phyloP scores from a whole-genome alignment of 1,140 invertebrate genomes.

The Scaptodrosophila lebanonensis region DNA sequence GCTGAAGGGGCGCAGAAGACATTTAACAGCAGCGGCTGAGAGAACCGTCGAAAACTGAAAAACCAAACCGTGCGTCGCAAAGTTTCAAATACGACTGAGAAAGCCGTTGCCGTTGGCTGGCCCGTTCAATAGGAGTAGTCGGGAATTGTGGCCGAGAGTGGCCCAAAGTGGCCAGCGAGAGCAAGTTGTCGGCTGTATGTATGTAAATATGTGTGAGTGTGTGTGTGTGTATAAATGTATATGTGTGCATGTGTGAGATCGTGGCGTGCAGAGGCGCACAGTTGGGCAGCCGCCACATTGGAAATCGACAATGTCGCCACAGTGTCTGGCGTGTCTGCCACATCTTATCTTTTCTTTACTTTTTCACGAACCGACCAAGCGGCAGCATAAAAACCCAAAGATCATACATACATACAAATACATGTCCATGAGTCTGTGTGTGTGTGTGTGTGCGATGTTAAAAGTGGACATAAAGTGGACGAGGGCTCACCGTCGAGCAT shows the following conservation, averaged over 20 bases:
- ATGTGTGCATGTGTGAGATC: constrained; percentile 4
- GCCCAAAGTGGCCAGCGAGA: constrained; percentile 17
- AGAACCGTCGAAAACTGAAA: constrained; percentile 31
- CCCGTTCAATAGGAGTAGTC: constrained; percentile 48
- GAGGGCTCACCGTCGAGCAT: no score
- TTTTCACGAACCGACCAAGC: constrained; percentile 21
- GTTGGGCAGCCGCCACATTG: constrained; percentile 24
- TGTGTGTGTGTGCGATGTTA: not conserved
- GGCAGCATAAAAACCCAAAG: constrained; percentile 37
- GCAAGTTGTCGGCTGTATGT: constrained; percentile 9
- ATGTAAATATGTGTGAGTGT: not conserved
- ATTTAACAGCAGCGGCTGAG: no score
- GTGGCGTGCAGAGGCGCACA: constrained; percentile 11
- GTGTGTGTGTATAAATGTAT: constrained; percentile 2
- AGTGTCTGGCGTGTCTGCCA: constrained; percentile 67
- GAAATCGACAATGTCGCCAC: constrained; percentile 59
- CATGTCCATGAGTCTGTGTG: not conserved
- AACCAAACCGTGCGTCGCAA: constrained; percentile 59
- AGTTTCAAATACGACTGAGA: constrained; percentile 66
- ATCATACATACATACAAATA: constrained; percentile 8
- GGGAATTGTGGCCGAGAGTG: constrained; percentile 39
- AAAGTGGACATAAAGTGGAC: constrained; percentile 6
- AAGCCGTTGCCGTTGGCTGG: constrained; percentile 27
- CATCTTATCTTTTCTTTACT: constrained; percentile 62
- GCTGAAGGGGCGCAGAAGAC: constrained; percentile 21